A percentile compares a stretch with the other conserved stretches of the same genome.
phyloP scores from a whole-genome alignment of 2,797 vertebrate species.

The Malacoraja senta region DNA sequence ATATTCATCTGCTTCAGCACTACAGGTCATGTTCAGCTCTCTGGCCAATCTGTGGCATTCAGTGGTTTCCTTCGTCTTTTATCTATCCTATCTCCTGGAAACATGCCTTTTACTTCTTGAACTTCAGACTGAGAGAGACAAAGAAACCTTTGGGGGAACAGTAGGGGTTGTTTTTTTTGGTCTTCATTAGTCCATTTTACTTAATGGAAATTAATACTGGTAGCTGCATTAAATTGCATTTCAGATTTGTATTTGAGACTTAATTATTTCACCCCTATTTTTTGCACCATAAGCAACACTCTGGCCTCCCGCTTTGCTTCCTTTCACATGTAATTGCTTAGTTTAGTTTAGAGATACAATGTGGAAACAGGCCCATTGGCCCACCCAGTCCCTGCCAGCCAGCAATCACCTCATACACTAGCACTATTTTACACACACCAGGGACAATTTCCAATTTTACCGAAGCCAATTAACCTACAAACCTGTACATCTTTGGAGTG shows the following conservation, averaged over 20 bases:
- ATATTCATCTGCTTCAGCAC: not conserved
- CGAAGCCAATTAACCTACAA: too few species aligned
- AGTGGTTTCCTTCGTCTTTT: not conserved
- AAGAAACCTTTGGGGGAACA: not conserved
- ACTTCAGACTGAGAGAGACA: not conserved
- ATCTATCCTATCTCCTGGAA: not conserved
- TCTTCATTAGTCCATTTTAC: not conserved
- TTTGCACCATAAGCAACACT: not conserved
- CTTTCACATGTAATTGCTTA: not conserved
- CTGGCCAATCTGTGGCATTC: not conserved
- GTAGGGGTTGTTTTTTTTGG: not conserved
- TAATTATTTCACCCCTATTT: not conserved
- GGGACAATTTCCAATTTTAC: too few species aligned
- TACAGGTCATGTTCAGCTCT: slow-evolving; percentile 5
- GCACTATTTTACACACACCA: too few species aligned
- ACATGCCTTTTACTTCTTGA: not conserved
- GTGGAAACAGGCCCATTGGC: too few species aligned
- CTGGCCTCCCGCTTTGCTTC: not conserved
- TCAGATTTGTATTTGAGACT: not conserved
- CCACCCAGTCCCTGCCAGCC: too few species aligned
- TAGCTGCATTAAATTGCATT: not conserved
- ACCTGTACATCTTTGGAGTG: too few species aligned
- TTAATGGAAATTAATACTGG: not conserved
- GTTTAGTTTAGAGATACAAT: too few species aligned
- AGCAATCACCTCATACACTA: too few species aligned